These are phyloP conservation scores for Apoda limacodes DNA, from an alignment of 2,888 invertebrate genomes.

Conservation along the genomic window DNA sequence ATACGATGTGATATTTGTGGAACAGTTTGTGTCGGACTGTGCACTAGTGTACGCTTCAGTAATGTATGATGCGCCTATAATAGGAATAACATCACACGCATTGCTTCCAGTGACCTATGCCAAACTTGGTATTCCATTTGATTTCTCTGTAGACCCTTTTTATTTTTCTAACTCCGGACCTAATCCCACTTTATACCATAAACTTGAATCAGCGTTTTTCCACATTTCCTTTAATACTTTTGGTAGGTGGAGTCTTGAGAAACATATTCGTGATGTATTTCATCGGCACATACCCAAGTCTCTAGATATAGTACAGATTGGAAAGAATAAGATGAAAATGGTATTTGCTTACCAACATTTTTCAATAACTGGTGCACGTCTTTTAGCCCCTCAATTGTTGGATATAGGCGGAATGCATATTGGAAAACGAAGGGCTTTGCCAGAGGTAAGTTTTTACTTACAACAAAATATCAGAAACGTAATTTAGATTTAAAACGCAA, in stretches of 20 bases:
- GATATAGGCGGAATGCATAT: constrained; percentile 72
- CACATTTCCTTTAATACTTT: constrained; percentile 25
- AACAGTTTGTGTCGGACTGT: constrained; percentile 57
- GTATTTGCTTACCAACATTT: constrained; percentile 72
- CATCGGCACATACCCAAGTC: constrained; percentile 43
- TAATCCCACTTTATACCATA: constrained; percentile 32
- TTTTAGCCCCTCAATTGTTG: constrained; percentile 63
- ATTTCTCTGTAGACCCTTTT: constrained; percentile 56
- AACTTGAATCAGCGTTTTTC: constrained; percentile 31
- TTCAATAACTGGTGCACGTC: constrained; percentile 63
- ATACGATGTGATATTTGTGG: constrained; percentile 58
- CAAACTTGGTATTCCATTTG: constrained; percentile 55
- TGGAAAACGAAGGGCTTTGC: constrained; percentile 28
- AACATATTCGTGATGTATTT: constrained; percentile 38
- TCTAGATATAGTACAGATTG: constrained; percentile 55
- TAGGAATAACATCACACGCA: constrained; percentile 62
- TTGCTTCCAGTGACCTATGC: constrained; percentile 56
- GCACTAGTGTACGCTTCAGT: constrained; percentile 43
- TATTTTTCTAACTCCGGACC: constrained; percentile 44
- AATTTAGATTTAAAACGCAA: no score
- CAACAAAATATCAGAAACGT: no score
- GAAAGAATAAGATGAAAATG: constrained; percentile 55
- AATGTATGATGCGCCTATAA: constrained; percentile 52
- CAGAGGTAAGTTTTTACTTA: no score
- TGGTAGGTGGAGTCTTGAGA: constrained; percentile 33